phyloP scores from a whole-genome alignment of 2,888 invertebrate genomes.

The Standfussiana lucernea region DNA sequence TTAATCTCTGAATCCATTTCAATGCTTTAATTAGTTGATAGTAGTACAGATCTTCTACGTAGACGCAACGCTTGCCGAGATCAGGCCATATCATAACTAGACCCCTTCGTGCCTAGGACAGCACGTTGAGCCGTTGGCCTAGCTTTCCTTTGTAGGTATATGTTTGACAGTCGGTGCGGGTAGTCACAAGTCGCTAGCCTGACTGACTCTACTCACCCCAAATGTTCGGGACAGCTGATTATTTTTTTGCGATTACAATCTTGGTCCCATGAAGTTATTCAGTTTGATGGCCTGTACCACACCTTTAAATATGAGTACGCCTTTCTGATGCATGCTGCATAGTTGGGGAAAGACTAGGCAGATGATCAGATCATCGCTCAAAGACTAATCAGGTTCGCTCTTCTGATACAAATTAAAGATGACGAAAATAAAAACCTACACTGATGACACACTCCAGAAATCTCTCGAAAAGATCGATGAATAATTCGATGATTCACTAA shows the following conservation, averaged over 20 bases:
- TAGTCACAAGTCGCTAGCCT: background rate
- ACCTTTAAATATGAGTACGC: background rate
- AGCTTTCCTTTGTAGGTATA: too few species aligned
- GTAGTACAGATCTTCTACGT: background rate
- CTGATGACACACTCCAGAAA: background rate
- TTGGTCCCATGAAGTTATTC: background rate
- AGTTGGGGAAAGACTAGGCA: background rate
- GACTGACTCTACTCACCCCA: background rate
- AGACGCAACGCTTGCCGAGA: background rate
- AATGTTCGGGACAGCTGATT: background rate
- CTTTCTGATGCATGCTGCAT: background rate
- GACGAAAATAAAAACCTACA: background rate
- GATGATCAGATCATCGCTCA: background rate
- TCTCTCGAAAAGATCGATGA: background rate
- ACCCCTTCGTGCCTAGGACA: too few species aligned
- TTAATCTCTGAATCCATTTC: background rate
- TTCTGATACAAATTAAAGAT: background rate
- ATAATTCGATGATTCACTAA: background rate
- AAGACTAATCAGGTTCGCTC: background rate
- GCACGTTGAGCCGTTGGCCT: too few species aligned
- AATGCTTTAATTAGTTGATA: background rate
- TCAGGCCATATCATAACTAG: background rate
- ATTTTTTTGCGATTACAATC: background rate
- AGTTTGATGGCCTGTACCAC: background rate
- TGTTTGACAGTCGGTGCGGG: background rate